Base-by-base conservation (phyloP, 2,113 vertebrate species). In the Myanophis thanlyinensis region DNA sequence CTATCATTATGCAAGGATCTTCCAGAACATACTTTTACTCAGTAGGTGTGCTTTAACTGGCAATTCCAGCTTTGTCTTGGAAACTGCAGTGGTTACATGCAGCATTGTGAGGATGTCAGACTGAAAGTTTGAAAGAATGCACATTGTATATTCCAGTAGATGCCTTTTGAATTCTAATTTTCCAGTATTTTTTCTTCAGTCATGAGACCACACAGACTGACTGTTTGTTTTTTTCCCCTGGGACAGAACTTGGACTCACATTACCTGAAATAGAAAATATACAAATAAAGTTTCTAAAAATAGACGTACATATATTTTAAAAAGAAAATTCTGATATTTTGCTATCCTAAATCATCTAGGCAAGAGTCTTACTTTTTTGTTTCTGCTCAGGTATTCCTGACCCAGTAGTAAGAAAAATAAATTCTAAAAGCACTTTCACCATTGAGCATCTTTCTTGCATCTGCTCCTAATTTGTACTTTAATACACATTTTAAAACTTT, bases 191-290 rank as follows among this genome's bases (percentile, higher is more conserved):
- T 54, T 56, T 56, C 53, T 12, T 56, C 15, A 52, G 91, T 97
- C 95, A 97, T 92, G 97, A 97, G 90, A 97, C 92, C 54, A 97
- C 96, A 93, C 97, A 97, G 54, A 93, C 48, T 91, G 97, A 92
- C 46, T 95, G 96, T 92, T 97, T 97, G 95, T 35, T 95, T 97
- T 96, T 97, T 80, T 96, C 96, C 0, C 94, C 96, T 0, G 52
- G 44, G 53, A 88, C 87, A 73, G 96, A 96, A 88, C 96, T 96
- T 96, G 96, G 94, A 95, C 94, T 91, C 51, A n/a, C 15, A 84
- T 95, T 96, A 95, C 96, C 96, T 97, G 94, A 52, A 96, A 93
- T n/a, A 54, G 95, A 93, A 92, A 10, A 59, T 89, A 94, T 94
- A 93, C 35, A 7, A 89, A 86, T 95, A 89, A 67, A 87, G 5